Evolutionary conservation across 2,113 vertebrate genomes (phyloP).

Genomic region (Puffinus mauretanicus): DNA sequence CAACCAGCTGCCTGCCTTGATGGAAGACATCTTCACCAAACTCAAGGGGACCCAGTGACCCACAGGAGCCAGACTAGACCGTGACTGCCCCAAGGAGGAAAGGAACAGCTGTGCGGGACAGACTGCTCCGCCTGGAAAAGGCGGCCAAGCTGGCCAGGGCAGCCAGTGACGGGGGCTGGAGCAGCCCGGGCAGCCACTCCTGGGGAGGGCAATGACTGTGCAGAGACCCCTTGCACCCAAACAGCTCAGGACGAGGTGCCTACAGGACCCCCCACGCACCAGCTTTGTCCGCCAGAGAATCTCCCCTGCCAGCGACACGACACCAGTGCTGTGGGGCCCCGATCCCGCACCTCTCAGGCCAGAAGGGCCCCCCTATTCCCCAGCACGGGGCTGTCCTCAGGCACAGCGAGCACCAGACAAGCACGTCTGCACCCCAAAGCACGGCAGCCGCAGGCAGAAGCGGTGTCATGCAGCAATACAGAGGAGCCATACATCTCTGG

Average conservation of each 20-base stretch:
- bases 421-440: accelerated
- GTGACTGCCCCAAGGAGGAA: background rate
- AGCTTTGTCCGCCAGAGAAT: background rate
- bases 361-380: background rate
- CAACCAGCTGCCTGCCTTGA: accelerated
- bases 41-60: accelerated
- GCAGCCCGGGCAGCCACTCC: background rate
- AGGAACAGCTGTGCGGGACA: accelerated
- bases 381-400: accelerated
- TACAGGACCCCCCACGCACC: accelerated
- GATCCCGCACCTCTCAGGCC: accelerated
- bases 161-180: background rate
- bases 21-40: accelerated
- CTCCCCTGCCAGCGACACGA: background rate
- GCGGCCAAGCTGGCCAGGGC: background rate
- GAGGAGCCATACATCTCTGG: accelerated
- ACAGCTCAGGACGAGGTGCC: background rate
- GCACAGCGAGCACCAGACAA: background rate
- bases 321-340: accelerated
- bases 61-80: background rate
- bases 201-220: background rate
- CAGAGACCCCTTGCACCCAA: accelerated
- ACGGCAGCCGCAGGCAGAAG: accelerated
- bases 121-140: background rate
- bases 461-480: accelerated